phyloP scores from a whole-genome alignment of 2,113 vertebrate genomes.

The Tragulus kanchil region DNA sequence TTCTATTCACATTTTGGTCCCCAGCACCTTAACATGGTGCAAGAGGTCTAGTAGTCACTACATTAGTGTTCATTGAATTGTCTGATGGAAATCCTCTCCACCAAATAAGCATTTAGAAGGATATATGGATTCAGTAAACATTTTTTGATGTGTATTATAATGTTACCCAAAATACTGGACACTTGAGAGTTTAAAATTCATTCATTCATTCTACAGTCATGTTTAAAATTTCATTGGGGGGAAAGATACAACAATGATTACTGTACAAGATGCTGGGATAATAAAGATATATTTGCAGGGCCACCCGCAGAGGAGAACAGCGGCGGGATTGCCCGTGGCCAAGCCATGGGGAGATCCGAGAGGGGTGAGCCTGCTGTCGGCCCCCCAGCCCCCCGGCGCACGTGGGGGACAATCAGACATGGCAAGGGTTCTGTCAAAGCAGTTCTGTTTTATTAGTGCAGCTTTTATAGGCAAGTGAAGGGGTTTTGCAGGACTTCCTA shows the following conservation, averaged over 20 bases:
- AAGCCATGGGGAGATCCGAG: no score
- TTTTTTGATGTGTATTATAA: background rate
- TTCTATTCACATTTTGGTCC: background rate
- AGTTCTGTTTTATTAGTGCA: no score
- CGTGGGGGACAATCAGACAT: no score
- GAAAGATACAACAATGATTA: background rate
- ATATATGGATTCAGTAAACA: background rate
- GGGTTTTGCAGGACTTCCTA: no score
- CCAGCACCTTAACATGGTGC: background rate
- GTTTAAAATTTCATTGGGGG: background rate
- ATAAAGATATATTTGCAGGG: background rate
- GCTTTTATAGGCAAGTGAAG: no score
- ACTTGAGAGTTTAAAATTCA: conserved; percentile 28
- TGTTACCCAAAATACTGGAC: background rate
- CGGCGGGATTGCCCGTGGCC: no score
- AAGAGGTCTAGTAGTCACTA: background rate
- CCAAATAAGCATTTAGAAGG: conserved; percentile 21
- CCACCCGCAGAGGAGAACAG: no score
- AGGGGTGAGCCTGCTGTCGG: no score
- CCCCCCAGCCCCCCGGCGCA: no score
- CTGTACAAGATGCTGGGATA: background rate
- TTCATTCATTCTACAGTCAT: background rate
- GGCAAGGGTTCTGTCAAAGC: no score
- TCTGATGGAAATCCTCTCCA: background rate
- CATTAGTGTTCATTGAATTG: background rate